Conservation (phyloP, 2,113 vertebrate species). For the Pontoporia blainvillei region DNA sequence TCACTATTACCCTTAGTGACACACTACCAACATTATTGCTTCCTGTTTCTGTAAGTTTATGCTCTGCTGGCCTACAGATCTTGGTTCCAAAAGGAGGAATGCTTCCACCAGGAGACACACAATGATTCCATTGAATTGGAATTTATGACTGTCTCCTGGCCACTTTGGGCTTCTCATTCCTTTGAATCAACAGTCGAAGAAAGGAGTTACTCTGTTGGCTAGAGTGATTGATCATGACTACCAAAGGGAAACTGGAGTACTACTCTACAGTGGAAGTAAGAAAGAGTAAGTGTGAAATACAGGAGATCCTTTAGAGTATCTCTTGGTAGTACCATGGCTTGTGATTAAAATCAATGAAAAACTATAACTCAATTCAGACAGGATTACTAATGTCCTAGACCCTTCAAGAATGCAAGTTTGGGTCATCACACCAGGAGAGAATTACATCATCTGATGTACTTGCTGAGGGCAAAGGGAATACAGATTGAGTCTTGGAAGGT, state of each 20-base stretch:
- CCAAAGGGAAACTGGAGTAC: not conserved
- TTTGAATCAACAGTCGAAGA: not conserved
- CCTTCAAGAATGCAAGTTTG: not conserved
- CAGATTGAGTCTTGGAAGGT: not conserved
- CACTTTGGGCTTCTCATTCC: not conserved
- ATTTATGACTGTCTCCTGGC: not conserved
- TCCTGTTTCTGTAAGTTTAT: not conserved
- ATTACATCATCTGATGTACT: not conserved
- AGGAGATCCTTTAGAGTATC: not conserved
- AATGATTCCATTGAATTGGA: not conserved
- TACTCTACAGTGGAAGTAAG: not conserved
- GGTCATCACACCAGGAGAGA: not conserved
- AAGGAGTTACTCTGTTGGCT: not conserved
- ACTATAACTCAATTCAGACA: not conserved
- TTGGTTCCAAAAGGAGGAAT: not conserved
- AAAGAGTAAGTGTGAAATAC: not conserved
- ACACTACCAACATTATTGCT: not conserved
- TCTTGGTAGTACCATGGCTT: not conserved
- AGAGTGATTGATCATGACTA: not conserved
- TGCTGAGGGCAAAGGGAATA: not conserved
- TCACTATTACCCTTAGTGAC: not conserved
- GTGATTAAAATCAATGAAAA: not conserved
- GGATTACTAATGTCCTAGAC: not conserved
- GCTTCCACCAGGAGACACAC: not conserved
- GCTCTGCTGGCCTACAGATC: not conserved